A percentile compares a stretch with the other conserved stretches of the same genome.
phyloP scores from a whole-genome alignment of 2,888 invertebrate species.

The Calameuta pallipes region DNA sequence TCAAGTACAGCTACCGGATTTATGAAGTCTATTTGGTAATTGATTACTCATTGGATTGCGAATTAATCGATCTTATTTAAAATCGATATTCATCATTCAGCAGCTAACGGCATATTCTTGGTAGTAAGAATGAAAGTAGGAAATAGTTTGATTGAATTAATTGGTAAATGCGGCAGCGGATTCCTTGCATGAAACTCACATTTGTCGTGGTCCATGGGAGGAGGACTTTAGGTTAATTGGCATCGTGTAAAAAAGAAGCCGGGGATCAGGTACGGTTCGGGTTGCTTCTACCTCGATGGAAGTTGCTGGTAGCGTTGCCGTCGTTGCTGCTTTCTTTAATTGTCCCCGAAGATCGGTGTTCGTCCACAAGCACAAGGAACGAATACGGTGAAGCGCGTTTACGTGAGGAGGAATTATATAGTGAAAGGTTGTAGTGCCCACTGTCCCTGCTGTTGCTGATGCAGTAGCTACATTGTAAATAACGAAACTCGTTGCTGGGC shows the following conservation, averaged over 20 bases:
- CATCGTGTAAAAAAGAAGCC: background rate
- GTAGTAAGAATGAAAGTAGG: slow-evolving; percentile 12
- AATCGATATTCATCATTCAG: background rate
- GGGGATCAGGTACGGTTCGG: background rate
- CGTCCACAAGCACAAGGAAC: background rate
- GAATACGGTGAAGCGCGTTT: background rate
- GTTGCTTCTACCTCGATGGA: background rate
- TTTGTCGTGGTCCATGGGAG: background rate
- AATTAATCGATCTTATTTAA: background rate
- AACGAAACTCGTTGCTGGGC: background rate
- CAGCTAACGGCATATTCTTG: background rate
- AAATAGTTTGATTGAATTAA: slow-evolving; percentile 5
- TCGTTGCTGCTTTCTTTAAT: background rate
- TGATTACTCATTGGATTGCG: background rate
- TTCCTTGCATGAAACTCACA: slow-evolving; percentile 9
- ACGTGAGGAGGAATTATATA: background rate
- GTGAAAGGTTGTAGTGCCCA: background rate
- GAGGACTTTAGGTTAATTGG: background rate
- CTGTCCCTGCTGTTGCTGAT: background rate
- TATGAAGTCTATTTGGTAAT: too few species aligned
- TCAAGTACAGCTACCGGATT: background rate
- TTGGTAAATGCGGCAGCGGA: slow-evolving; percentile 6
- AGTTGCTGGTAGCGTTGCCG: background rate
- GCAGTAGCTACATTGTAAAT: background rate
- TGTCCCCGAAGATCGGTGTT: background rate